Evolutionary conservation across 2,113 vertebrate species (phyloP).

Genomic region (Microtus oregoni): DNA sequence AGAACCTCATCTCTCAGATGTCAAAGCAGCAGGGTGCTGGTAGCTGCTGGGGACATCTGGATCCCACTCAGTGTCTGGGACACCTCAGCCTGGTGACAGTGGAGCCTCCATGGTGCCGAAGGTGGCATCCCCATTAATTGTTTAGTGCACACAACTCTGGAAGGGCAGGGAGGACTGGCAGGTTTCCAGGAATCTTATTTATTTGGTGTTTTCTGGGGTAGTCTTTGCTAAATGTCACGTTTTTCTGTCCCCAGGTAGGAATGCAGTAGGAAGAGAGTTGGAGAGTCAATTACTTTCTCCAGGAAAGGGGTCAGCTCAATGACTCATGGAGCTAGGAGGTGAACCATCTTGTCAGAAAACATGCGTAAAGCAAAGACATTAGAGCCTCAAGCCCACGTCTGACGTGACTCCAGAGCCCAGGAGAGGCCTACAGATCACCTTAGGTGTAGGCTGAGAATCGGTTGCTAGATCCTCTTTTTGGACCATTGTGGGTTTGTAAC

Average conservation of each 20-base stretch:
- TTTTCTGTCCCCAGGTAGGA: background rate
- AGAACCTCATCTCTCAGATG: constrained; percentile 3
- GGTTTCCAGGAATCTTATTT: background rate
- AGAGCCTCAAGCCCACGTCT: background rate
- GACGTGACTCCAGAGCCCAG: background rate
- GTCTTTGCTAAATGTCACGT: background rate
- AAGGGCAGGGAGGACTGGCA: background rate
- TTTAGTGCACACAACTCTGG: rapidly evolving
- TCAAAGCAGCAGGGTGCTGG: background rate
- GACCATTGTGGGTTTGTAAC: background rate
- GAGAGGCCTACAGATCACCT: background rate
- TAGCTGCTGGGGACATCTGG: background rate
- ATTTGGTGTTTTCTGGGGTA: constrained; percentile 18
- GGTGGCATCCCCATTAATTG: background rate
- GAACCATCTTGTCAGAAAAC: background rate
- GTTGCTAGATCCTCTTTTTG: background rate
- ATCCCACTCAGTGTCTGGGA: background rate
- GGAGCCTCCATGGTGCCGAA: background rate
- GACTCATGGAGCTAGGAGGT: background rate
- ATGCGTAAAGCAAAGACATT: background rate
- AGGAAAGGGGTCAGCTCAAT: background rate
- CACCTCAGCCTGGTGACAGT: background rate
- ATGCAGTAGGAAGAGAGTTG: background rate
- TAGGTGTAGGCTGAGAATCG: background rate
- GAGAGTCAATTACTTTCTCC: background rate